phyloP scores from a whole-genome alignment of 1,140 invertebrate genomes.

The Cylas formicarius region DNA sequence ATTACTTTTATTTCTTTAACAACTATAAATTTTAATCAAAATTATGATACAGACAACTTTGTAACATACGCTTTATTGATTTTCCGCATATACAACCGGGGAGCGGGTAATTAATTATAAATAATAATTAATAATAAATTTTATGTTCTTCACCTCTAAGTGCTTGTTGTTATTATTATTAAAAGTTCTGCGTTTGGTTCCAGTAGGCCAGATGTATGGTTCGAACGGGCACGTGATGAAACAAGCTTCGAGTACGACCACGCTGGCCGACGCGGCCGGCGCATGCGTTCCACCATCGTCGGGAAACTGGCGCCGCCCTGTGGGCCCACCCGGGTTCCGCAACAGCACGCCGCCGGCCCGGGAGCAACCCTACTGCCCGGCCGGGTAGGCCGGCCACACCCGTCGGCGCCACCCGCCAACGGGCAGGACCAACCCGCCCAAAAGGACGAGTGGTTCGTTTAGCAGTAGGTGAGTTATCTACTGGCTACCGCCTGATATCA shows the following conservation, averaged over 20 bases:
- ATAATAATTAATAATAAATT: no score
- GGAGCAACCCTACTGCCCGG: constrained; percentile 66
- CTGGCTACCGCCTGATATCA: no score
- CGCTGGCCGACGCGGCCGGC: constrained; percentile 44
- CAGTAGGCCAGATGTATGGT: constrained; percentile 75
- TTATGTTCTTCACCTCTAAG: constrained; percentile 2
- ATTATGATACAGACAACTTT: no score
- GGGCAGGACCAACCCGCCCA: constrained; percentile 22
- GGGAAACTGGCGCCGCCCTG: constrained; percentile 92
- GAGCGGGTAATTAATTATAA: no score
- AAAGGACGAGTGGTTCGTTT: constrained; percentile 67
- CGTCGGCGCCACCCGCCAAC: constrained; percentile 23
- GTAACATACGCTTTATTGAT: no score
- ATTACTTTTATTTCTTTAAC: no score
- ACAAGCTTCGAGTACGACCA: constrained; percentile 52
- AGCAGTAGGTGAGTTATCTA: constrained; percentile 46
- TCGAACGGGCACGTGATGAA: constrained; percentile 64
- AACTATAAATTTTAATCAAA: no score
- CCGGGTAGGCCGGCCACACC: constrained; percentile 51
- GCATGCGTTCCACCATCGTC: constrained; percentile 49
- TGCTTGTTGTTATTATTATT: constrained; percentile 22
- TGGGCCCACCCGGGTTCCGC: constrained; percentile 74
- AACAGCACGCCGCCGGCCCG: constrained; percentile 54
- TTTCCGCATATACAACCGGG: no score
- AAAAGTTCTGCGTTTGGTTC: constrained; percentile 32